phyloP scores from a whole-genome alignment of 2,888 invertebrate genomes.

The Pemphredon lugubris region DNA sequence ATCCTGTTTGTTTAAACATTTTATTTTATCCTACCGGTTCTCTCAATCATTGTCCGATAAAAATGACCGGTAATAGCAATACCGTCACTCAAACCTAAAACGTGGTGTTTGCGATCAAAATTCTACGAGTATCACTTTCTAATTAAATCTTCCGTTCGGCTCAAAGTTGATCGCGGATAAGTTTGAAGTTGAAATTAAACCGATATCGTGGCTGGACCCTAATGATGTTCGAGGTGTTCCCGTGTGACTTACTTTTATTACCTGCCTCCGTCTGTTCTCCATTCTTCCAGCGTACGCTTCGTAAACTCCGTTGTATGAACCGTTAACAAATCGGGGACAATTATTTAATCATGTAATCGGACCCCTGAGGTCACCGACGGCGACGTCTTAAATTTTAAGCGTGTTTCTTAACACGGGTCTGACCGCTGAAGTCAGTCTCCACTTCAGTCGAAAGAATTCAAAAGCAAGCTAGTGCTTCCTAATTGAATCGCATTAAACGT shows the following conservation, averaged over 20 bases:
- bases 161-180: too few relatives aligned
- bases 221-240: neutral
- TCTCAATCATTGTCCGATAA: too few relatives aligned
- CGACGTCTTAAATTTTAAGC: conserved; percentile 48
- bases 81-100: too few relatives aligned
- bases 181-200: too few relatives aligned
- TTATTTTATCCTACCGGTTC: too few relatives aligned
- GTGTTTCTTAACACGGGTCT: conserved; percentile 23
- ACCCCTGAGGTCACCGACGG: conserved; percentile 37
- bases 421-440: conserved; percentile 21
- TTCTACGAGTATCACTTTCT: too few relatives aligned
- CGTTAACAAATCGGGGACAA: conserved; percentile 59
- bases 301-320: conserved; percentile 41
- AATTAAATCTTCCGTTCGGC: too few relatives aligned
- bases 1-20: too few relatives aligned
- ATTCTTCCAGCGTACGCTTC: conserved; percentile 19
- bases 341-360: conserved; percentile 56
- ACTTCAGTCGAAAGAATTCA: conserved; percentile 1
- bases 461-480: neutral
- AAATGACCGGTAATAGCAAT: too few relatives aligned
- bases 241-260: conserved; percentile 28
- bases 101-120: too few relatives aligned
- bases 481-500: too few relatives aligned
- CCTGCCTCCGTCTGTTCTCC: conserved; percentile 2
- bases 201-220: too few relatives aligned